A percentile compares a stretch with the other conserved stretches of the same genome.
phyloP scores from a whole-genome alignment of 2,113 vertebrate species.

The Coptodon rendalli region DNA sequence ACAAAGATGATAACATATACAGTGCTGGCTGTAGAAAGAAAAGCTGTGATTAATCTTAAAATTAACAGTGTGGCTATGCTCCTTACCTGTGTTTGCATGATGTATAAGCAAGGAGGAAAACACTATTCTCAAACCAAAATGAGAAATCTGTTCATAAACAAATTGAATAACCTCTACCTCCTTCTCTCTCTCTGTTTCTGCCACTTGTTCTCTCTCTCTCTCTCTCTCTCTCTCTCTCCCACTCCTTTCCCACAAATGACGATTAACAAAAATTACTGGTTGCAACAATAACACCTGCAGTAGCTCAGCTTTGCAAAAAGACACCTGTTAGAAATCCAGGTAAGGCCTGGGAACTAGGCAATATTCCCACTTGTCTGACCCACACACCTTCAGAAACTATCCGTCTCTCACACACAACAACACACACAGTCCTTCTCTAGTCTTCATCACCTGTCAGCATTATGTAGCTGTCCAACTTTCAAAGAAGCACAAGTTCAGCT shows the following conservation, averaged over 20 bases:
- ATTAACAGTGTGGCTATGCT: neutral
- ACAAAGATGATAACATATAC: neutral
- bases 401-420: neutral
- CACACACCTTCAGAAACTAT: neutral
- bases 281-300: constrained; percentile 65
- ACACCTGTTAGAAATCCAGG: constrained; percentile 61
- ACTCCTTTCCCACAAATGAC: constrained; percentile 16
- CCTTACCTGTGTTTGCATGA: neutral
- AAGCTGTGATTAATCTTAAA: neutral
- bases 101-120: neutral
- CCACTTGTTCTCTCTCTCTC: neutral
- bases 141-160: neutral
- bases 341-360: constrained; percentile 17
- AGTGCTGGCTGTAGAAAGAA: neutral
- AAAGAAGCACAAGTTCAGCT: neutral
- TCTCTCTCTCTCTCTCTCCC: neutral
- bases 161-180: neutral
- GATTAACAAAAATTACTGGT: constrained; percentile 49
- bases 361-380: neutral
- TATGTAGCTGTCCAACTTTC: neutral
- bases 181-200: neutral
- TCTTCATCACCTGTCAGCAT: neutral
- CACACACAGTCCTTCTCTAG: neutral
- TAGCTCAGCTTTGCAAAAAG: constrained; percentile 15
- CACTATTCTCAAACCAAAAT: neutral